Evolutionary conservation across 1,140 invertebrate genomes (phyloP).

Genomic region (Pogonognathellus flavescens): DNA sequence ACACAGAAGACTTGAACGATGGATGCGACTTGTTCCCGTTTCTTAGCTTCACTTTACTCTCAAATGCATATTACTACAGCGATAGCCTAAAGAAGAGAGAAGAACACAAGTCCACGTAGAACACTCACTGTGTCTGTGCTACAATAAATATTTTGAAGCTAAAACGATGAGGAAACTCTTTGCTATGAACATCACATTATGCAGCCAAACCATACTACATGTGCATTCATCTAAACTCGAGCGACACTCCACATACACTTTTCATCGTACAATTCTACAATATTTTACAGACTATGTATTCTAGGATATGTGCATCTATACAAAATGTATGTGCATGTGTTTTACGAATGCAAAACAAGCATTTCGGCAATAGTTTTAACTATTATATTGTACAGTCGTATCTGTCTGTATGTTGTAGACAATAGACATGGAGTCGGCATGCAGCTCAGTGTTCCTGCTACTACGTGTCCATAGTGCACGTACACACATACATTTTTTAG

Average conservation of each 20-base stretch:
- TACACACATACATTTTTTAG: no score
- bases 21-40: slow-evolving; percentile 15
- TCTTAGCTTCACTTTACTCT: not conserved
- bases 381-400: no score
- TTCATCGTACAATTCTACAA: not conserved
- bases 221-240: not conserved
- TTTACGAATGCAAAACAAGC: no score
- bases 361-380: no score
- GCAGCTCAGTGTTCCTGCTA: no score
- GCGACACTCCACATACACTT: slow-evolving; percentile 1
- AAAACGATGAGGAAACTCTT: slow-evolving; percentile 19
- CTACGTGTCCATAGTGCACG: no score
- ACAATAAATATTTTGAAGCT: not conserved
- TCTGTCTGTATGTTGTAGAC: no score
- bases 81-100: not conserved
- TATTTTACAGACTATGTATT: not conserved
- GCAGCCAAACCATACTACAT: not conserved
- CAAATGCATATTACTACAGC: not conserved
- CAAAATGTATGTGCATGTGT: no score
- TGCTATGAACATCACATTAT: not conserved
- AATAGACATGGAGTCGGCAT: no score
- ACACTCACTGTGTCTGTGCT: not conserved
- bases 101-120: not conserved
- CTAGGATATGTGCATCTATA: no score
- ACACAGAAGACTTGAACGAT: slow-evolving; percentile 20